Base-by-base conservation (phyloP, 2,888 invertebrate genomes). In the Diachrysia chrysitis region DNA sequence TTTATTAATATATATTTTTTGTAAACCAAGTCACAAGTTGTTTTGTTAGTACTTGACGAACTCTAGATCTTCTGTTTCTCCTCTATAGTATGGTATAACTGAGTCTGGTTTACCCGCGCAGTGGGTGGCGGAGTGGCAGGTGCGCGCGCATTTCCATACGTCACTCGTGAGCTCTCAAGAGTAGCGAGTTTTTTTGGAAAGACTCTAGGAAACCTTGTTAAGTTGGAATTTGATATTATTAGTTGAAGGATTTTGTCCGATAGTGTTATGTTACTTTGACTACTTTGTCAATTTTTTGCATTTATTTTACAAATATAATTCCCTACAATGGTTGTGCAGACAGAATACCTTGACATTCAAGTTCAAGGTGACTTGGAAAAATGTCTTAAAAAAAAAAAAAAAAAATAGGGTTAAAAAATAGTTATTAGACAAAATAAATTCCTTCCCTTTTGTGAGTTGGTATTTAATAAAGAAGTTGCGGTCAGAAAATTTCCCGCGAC, bases 91-190 rank as follows among this genome's bases (percentile, higher is more conserved):
- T 54, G 9, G 19, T 62, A 42, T 68, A 65, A 69, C 66, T 69
- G 58, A 76, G 70, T 64, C 74, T 70, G 69, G 76, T 81, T 83
- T 78, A 71, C 71, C 74, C 77, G 66, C 84, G 48, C 79, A 59
- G 85, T 86, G 85, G 85, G 86, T 86, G 85, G 85, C 67, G 59
- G 58, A 67, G 60, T 66, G 75, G 78, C 81, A 82, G 82, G 80
- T 81, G 82, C 72, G 63, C 64, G 79, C 69, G 69, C 77, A 85
- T 85, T 84, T 83, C 83, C 85, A 85, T 85, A 84, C 77, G 69
- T 76, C 80, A 78, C 68, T 76, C 76, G 71, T 69, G 79, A 75
- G 69, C 79, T 55, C 25, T 80, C 57, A 60, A 60, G 46, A 32
- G 29, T n/a, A 16, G 58, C n/a, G 17, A 48, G 29, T 67, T 82